A percentile compares a stretch with the other conserved stretches of the same genome.
These are phyloP conservation scores for Liposcelis brunnea DNA, from an alignment of 2,888 invertebrate species.

Conservation along the genomic window DNA sequence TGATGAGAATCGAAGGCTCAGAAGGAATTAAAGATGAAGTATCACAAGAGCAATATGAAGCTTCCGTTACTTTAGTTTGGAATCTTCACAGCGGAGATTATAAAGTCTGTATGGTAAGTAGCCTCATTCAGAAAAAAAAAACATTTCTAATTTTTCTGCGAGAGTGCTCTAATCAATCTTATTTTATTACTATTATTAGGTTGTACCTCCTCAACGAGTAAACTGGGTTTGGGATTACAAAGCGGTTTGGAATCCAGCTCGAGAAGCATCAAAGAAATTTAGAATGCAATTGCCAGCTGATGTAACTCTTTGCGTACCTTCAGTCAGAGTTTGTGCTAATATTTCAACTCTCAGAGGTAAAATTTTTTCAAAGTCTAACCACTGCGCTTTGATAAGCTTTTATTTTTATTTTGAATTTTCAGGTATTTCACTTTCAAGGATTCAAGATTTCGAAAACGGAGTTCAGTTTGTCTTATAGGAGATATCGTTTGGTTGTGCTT, in stretches of 20 bases:
- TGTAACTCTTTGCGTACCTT: not conserved
- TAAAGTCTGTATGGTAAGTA: slow-evolving; percentile 3
- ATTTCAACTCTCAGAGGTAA: not conserved
- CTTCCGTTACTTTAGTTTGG: slow-evolving; percentile 4
- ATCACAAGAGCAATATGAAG: slow-evolving; percentile 7
- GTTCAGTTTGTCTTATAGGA: slow-evolving; percentile 2
- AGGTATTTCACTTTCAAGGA: slow-evolving; percentile 2
- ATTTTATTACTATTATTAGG: not conserved
- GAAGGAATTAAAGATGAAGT: slow-evolving; percentile 16
- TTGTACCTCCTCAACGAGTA: slow-evolving; percentile 3
- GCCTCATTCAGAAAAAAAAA: not conserved
- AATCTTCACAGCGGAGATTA: slow-evolving; percentile 1
- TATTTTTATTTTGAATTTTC: not conserved
- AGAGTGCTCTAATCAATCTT: too few relatives aligned
- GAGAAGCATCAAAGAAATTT: slow-evolving; percentile 15
- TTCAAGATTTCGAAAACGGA: slow-evolving; percentile 4
- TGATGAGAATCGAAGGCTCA: slow-evolving; percentile 35
- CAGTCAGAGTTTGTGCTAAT: slow-evolving; percentile 1
- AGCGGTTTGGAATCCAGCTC: slow-evolving; percentile 16
- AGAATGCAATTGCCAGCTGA: slow-evolving; percentile 10
- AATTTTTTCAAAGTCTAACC: too few relatives aligned
- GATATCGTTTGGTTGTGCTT: too few relatives aligned
- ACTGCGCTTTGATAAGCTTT: not conserved
- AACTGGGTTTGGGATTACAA: slow-evolving; percentile 7
- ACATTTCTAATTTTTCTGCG: too few relatives aligned